A percentile compares a stretch with the other conserved stretches of the same genome.
phyloP scores from a whole-genome alignment of 2,113 vertebrate genomes.

The Apteryx owenii region DNA sequence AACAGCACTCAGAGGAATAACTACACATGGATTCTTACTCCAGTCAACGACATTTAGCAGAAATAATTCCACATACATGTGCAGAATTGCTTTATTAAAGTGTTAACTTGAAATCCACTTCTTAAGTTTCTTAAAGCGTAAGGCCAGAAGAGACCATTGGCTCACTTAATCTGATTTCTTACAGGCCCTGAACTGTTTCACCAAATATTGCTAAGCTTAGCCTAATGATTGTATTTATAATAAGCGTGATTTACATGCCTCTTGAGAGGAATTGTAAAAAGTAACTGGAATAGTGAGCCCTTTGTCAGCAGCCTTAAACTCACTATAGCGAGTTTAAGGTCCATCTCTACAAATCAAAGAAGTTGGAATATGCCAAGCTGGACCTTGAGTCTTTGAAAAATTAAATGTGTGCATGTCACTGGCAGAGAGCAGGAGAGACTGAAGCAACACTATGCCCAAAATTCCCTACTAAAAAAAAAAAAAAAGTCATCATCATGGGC shows the following conservation, averaged over 20 bases:
- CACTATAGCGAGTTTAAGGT: not conserved
- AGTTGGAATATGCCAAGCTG: not conserved
- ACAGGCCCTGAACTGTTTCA: not conserved
- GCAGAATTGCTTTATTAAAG: not conserved
- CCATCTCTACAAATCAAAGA: not conserved
- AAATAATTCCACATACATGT: not conserved
- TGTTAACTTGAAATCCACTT: not conserved
- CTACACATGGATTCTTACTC: not conserved
- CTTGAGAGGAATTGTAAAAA: not conserved
- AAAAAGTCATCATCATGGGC: not conserved
- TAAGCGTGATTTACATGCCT: not conserved
- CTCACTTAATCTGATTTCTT: not conserved
- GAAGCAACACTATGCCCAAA: not conserved
- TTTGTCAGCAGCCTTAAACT: not conserved
- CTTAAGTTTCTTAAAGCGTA: not conserved
- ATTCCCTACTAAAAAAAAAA: not conserved
- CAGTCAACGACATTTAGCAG: not conserved
- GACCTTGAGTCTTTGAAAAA: not conserved
- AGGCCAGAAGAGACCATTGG: not conserved
- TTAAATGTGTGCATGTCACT: rapidly evolving
- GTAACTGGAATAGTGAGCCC: not conserved
- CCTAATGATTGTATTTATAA: not conserved
- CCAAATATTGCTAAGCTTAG: not conserved
- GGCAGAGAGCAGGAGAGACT: not conserved
- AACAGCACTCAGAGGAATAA: not conserved